Evolutionary conservation across 2,888 invertebrate species (phyloP).

Genomic region (Seira musarum): DNA sequence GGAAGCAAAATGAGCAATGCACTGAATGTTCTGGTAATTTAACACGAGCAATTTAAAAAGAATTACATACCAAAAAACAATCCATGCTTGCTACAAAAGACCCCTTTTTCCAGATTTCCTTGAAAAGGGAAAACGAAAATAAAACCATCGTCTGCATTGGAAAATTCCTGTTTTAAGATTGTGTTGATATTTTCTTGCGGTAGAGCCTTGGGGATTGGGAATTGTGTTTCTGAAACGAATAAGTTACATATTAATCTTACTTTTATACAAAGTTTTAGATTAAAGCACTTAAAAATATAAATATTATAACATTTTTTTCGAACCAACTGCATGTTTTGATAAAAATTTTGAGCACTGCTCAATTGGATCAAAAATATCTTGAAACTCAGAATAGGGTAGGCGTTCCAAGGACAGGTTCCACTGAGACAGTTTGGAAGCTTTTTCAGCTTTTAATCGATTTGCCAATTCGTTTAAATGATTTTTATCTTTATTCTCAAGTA

Average conservation of each 20-base stretch:
- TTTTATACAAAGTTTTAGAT: background rate
- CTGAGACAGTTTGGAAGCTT: background rate
- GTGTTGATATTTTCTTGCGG: background rate
- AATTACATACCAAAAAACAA: slow-evolving; percentile 38
- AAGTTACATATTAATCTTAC: background rate
- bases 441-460: background rate
- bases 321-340: too few species aligned
- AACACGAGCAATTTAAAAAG: too few species aligned
- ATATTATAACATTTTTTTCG: too few species aligned
- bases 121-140: slow-evolving; percentile 24
- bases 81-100: slow-evolving; percentile 15
- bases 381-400: background rate
- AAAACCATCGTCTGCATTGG: background rate
- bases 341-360: background rate
- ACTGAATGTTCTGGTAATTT: too few species aligned
- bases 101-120: background rate
- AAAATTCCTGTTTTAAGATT: background rate
- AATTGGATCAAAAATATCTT: background rate
- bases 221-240: background rate
- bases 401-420: background rate
- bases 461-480: background rate
- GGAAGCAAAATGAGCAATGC: too few species aligned
- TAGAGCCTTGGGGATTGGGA: background rate
- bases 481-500: background rate
- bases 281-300: background rate